These are phyloP conservation scores for Bembecia ichneumoniformis DNA, from an alignment of 2,888 invertebrate species.

Conservation along the genomic window DNA sequence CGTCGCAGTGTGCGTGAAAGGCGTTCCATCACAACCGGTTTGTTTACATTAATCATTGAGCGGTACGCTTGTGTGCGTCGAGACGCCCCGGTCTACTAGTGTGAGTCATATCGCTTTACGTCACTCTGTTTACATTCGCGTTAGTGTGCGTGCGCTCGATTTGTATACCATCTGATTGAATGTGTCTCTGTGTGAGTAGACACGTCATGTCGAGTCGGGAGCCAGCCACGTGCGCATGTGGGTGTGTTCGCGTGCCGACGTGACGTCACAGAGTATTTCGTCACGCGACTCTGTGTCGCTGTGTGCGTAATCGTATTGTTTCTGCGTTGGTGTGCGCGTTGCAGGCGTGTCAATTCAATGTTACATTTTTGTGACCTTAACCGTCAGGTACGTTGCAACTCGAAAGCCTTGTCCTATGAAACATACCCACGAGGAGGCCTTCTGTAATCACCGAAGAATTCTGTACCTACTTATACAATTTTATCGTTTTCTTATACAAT, in stretches of 20 bases:
- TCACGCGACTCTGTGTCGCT: constrained; percentile 25
- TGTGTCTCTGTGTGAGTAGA: constrained; percentile 7
- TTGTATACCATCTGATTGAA: constrained; percentile 16
- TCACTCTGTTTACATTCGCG: constrained; percentile 63
- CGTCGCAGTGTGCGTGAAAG: constrained; percentile 25
- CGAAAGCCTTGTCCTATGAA: constrained; percentile 28
- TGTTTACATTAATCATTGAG: constrained; percentile 62
- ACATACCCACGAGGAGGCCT: background rate
- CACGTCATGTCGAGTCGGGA: constrained; percentile 42
- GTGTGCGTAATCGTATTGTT: constrained; percentile 13
- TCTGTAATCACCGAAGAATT: background rate
- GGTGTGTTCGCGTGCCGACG: constrained; percentile 61
- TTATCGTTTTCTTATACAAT: too few species aligned
- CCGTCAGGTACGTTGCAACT: constrained; percentile 43
- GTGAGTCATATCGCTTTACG: constrained; percentile 56
- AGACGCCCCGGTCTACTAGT: constrained; percentile 27
- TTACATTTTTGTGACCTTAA: constrained; percentile 72
- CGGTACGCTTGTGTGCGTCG: constrained; percentile 33
- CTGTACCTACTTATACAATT: background rate
- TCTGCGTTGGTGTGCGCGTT: constrained; percentile 24
- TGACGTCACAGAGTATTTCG: constrained; percentile 58
- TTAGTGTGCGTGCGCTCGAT: constrained; percentile 18
- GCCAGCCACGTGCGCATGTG: constrained; percentile 48
- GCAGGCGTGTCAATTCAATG: constrained; percentile 48
- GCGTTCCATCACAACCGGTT: constrained; percentile 44